phyloP scores from a whole-genome alignment of 2,113 vertebrate genomes.

The Archocentrus centrarchus region DNA sequence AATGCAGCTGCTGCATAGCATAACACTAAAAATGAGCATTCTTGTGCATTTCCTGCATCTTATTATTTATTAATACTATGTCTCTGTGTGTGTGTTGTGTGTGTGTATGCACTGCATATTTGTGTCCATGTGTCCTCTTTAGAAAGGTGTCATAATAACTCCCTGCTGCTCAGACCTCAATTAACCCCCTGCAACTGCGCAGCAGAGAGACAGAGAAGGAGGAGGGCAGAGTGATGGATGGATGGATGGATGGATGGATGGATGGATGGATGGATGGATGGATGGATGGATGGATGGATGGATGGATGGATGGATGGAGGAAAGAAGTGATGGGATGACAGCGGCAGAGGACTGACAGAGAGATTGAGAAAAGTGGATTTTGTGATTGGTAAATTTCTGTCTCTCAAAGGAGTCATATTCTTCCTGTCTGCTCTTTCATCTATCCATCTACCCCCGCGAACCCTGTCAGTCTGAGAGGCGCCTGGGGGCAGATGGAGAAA shows the following conservation, averaged over 20 bases:
- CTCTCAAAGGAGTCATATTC: constrained; percentile 57
- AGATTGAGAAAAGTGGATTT: constrained; percentile 55
- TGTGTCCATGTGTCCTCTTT: constrained; percentile 36
- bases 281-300: neutral
- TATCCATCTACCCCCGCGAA: constrained; percentile 53
- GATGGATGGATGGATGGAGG: neutral
- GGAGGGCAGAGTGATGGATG: constrained; percentile 16
- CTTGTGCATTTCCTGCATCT: neutral
- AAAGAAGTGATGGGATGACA: constrained; percentile 52
- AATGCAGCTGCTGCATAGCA: constrained; percentile 34
- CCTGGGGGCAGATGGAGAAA: constrained; percentile 71
- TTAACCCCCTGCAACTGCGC: constrained; percentile 75
- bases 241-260: neutral
- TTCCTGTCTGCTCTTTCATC: constrained; percentile 64
- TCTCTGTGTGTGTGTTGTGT: neutral
- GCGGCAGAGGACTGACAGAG: constrained; percentile 43
- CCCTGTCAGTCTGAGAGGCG: constrained; percentile 66
- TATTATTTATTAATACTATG: constrained; percentile 21
- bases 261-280: neutral
- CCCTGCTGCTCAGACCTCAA: constrained; percentile 75
- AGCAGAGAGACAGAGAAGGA: constrained; percentile 45
- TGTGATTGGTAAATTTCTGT: constrained; percentile 62
- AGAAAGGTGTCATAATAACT: constrained; percentile 71
- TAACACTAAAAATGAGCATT: constrained; percentile 3
- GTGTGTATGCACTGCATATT: constrained; percentile 8